Evolutionary conservation across 2,113 vertebrate genomes (phyloP).

Genomic region (Stegastes partitus): DNA sequence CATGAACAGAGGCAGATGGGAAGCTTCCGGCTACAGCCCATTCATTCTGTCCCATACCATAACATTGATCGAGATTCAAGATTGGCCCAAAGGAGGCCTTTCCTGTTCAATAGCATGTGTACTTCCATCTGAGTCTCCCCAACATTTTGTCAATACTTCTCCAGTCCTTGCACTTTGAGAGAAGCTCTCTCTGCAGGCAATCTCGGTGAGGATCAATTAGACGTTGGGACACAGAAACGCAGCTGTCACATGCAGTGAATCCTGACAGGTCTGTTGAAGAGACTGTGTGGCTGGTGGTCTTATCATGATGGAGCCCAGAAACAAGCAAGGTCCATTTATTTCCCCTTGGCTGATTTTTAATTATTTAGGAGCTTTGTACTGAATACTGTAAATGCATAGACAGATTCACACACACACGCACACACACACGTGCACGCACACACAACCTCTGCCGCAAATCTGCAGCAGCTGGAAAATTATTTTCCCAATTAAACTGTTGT

Average conservation of each 20-base stretch:
- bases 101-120: constrained; percentile 54
- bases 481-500: constrained; percentile 78
- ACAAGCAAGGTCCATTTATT: constrained; percentile 56
- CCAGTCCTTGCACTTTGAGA: constrained; percentile 53
- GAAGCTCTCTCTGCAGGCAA: constrained; percentile 44
- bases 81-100: constrained; percentile 41
- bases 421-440: constrained; percentile 24
- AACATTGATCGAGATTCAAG: constrained; percentile 56
- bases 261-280: constrained; percentile 56
- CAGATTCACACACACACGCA: constrained; percentile 10
- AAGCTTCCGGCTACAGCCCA: constrained; percentile 23
- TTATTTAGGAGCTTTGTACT: constrained; percentile 56
- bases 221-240: constrained; percentile 20
- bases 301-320: constrained; percentile 53
- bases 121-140: constrained; percentile 49
- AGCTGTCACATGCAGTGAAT: constrained; percentile 49
- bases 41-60: constrained; percentile 41
- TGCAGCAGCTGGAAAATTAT: constrained; percentile 74
- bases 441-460: constrained; percentile 35
- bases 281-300: constrained; percentile 39
- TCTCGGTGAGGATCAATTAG: constrained; percentile 65
- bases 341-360: constrained; percentile 64
- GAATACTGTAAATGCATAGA: constrained; percentile 54
- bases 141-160: constrained; percentile 68
- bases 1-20: constrained; percentile 4